Base-by-base conservation (phyloP, 2,888 invertebrate genomes). In the Apantesis nais region DNA sequence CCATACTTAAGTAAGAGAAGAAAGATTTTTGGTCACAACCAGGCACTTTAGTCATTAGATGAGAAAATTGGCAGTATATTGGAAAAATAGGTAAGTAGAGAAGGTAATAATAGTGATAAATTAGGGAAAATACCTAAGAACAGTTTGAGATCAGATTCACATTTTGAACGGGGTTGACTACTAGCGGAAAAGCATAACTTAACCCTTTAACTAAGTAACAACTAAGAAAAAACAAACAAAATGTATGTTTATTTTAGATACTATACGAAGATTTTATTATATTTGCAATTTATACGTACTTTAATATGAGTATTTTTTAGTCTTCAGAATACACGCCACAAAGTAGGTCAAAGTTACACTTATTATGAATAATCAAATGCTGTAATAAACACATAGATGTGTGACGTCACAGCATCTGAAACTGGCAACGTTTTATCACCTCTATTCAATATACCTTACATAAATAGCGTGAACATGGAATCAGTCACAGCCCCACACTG, bases 401-500 rank as follows among this genome's bases (percentile, higher is more conserved):
- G 7, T 66, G 70, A 66, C 70, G 70, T 70, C 66, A 70, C 62
- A 29, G 52, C 61, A 67, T 41, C 62, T 55, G 61, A 55, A 64
- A 48, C 41, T 39, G n/a, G 55, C 34, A 29, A 60, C 29, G 48
- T 63, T 66, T 70, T 71, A 67, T 71, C 60, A 66, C 65, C 34
- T 68, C 44, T 41, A 31, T 74, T 74, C 69, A 82, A 82, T 81
- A 78, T 75, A 41, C 12, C 63, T 67, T 52, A 64, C 68, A 60
- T 73, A 73, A 81, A 67, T 73, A 41, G 63, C 81, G 68, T 76
- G 83, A 82, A 80, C 19, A 29, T 19, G 58, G 52, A 69, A 76
- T 82, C 73, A 16, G 83, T 80, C 77, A 80, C 80, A 75, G 66
- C n/a, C 12, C 4, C 66, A 70, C 72, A 70, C 71, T 70, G 68